These are phyloP conservation scores for Drosophila sp. DNA, from an alignment of 1,140 invertebrate species.

Conservation along the genomic window DNA sequence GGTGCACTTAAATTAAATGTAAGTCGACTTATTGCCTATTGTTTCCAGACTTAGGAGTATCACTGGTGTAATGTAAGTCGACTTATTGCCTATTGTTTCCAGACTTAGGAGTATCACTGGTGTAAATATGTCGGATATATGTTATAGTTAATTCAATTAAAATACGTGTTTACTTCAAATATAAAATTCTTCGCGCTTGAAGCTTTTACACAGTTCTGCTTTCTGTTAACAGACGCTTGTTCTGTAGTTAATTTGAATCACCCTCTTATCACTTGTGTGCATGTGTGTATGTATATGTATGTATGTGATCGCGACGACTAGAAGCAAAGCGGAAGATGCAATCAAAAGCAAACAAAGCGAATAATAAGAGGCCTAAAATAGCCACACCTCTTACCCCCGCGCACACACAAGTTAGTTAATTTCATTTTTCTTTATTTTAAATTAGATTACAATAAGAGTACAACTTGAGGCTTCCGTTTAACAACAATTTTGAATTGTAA, in stretches of 20 bases:
- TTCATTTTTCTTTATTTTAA: conserved; percentile 55
- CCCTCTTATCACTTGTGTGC: conserved; percentile 11
- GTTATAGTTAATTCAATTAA: not conserved
- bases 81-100: not conserved
- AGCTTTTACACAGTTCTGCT: conserved; percentile 1
- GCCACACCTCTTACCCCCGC: conserved; percentile 3
- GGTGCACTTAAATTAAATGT: too few species aligned
- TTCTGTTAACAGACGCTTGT: not conserved
- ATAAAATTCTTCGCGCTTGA: not conserved
- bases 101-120: not conserved
- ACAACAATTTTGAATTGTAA: conserved; percentile 11
- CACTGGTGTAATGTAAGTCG: too few species aligned
- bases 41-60: not conserved
- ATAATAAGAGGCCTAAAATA: conserved; percentile 40
- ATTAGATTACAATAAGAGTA: conserved; percentile 68
- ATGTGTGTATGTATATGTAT: too few species aligned
- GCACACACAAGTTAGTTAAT: conserved; percentile 36
- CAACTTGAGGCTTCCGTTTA: conserved; percentile 46
- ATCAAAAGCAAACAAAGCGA: conserved; percentile 49
- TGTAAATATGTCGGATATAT: not conserved
- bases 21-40: not conserved
- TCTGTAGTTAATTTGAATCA: conserved; percentile 10
- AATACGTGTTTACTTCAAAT: not conserved
- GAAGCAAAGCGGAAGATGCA: conserved; percentile 47
- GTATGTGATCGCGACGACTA: not conserved